Conservation (phyloP, 2,113 vertebrate species). For the Corythoichthys haematopterus region DNA sequence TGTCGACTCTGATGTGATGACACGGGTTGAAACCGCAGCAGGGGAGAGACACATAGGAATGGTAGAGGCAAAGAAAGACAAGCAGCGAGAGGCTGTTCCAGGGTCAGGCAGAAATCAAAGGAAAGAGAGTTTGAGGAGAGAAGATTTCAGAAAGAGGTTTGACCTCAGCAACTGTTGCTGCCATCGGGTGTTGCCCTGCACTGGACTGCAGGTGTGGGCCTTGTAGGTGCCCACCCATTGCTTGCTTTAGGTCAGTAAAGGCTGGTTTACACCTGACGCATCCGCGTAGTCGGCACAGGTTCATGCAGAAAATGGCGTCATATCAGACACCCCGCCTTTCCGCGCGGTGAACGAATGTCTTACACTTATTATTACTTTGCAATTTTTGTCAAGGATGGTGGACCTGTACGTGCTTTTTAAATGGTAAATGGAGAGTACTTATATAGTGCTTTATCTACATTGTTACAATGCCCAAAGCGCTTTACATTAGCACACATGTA, state of each 20-base stretch:
- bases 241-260: conserved; percentile 11
- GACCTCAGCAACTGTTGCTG: conserved; percentile 53
- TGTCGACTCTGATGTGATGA: conserved; percentile 71
- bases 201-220: conserved; percentile 13
- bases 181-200: conserved; percentile 13
- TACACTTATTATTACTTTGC: no score
- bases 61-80: conserved; percentile 14
- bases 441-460: no score
- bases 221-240: conserved; percentile 17
- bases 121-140: conserved; percentile 52
- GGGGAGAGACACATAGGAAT: conserved; percentile 20
- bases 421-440: no score
- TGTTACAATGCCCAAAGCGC: no score
- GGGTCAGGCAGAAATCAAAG: conserved; percentile 60
- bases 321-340: no score
- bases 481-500: no score
- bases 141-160: conserved; percentile 43
- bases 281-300: no score
- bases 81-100: conserved; percentile 40
- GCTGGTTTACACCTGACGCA: background rate
- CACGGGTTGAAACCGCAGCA: conserved; percentile 63
- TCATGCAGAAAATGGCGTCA: no score
- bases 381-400: no score
- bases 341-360: no score
- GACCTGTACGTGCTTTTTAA: no score